Conservation (phyloP, 2,113 vertebrate genomes). For the Pelodiscus sinensis region DNA sequence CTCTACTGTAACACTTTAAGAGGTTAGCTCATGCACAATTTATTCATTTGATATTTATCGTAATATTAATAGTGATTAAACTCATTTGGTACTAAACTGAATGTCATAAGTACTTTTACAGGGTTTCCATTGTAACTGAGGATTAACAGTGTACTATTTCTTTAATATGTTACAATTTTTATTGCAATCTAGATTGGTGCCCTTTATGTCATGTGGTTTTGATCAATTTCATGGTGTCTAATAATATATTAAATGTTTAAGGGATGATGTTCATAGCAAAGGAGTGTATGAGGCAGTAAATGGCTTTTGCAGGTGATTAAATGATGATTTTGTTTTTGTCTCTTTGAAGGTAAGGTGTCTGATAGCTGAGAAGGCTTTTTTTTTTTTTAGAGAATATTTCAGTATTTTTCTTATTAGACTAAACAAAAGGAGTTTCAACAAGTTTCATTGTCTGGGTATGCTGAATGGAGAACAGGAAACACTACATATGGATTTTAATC, state of each 20-base stretch:
- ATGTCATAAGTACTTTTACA: background rate
- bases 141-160: conserved; percentile 47
- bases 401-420: background rate
- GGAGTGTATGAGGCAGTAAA: conserved; percentile 21
- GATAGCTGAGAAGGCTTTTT: background rate
- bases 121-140: conserved; percentile 25
- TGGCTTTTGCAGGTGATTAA: conserved; percentile 33
- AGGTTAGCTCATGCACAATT: background rate
- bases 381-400: background rate
- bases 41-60: conserved; percentile 21
- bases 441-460: background rate
- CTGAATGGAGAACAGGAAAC: too few species aligned
- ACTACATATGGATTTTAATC: too few species aligned
- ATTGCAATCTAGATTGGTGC: conserved; percentile 46
- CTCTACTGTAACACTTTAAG: background rate
- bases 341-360: background rate
- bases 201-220: conserved; percentile 52
- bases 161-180: conserved; percentile 56
- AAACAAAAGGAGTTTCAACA: background rate
- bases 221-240: conserved; percentile 46
- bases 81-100: background rate
- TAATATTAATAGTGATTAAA: background rate
- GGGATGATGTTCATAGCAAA: conserved; percentile 36
- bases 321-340: background rate
- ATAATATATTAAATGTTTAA: conserved; percentile 31